phyloP scores from a whole-genome alignment of 2,888 invertebrate species.

The Junonia oenone region DNA sequence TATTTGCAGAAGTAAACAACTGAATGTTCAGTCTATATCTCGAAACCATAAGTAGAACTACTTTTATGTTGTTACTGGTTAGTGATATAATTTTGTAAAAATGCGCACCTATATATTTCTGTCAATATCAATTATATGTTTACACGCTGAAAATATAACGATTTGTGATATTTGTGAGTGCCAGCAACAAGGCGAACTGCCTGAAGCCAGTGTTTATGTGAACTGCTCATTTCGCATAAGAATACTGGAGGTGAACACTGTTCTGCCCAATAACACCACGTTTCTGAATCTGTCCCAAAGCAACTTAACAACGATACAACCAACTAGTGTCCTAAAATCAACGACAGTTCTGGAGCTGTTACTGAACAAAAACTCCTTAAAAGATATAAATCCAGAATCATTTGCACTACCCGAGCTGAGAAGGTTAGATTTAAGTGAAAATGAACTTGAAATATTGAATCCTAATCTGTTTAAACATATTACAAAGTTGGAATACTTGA shows the following conservation, averaged over 20 bases:
- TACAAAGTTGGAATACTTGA: conserved; percentile 53
- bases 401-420: conserved; percentile 50
- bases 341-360: conserved; percentile 43
- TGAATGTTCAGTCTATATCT: too few relatives aligned
- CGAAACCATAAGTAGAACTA: too few relatives aligned
- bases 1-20: too few relatives aligned
- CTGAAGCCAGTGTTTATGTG: conserved; percentile 39
- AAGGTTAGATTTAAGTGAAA: conserved; percentile 57
- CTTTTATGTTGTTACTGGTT: too few relatives aligned
- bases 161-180: conserved; percentile 9
- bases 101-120: conserved; percentile 2
- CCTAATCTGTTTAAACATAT: conserved; percentile 50
- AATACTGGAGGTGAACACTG: conserved; percentile 14
- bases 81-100: neutral
- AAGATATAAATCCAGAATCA: conserved; percentile 40
- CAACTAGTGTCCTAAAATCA: conserved; percentile 42
- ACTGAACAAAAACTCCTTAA: conserved; percentile 49
- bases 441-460: conserved; percentile 50
- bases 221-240: conserved; percentile 48
- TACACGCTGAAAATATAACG: neutral
- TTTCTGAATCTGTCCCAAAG: conserved; percentile 54
- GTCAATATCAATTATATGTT: neutral
- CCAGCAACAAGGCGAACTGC: conserved; percentile 36
- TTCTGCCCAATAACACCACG: conserved; percentile 42
- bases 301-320: conserved; percentile 42